Evolutionary conservation across 2,888 invertebrate genomes (phyloP).

Genomic region (Cantharis lateralis): DNA sequence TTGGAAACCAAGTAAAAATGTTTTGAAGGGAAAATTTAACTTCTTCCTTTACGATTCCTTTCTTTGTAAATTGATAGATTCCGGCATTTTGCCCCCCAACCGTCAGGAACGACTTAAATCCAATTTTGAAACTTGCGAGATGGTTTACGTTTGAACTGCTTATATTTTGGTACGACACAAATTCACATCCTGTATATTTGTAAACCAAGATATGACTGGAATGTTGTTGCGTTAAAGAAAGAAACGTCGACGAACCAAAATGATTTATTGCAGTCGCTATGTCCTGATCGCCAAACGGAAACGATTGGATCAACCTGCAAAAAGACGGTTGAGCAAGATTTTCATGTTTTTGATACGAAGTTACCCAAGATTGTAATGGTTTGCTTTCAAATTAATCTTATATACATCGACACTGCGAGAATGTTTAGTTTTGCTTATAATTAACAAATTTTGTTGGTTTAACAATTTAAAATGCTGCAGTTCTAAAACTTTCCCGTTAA

Average conservation of each 20-base stretch:
- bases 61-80: conserved; percentile 46
- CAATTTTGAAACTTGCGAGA: conserved; percentile 49
- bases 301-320: conserved; percentile 45
- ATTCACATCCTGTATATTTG: conserved; percentile 40
- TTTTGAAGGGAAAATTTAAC: conserved; percentile 44
- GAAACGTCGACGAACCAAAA: conserved; percentile 39
- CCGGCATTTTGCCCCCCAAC: conserved; percentile 48
- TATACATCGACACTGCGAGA: conserved; percentile 47
- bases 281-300: conserved; percentile 37
- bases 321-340: background rate
- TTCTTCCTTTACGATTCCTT: conserved; percentile 37
- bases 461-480: conserved; percentile 36
- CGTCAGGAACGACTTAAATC: conserved; percentile 50
- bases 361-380: conserved; percentile 46
- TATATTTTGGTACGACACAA: conserved; percentile 41
- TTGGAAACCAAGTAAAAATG: conserved; percentile 48
- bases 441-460: conserved; percentile 16
- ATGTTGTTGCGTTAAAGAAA: conserved; percentile 33
- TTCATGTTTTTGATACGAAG: background rate
- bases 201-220: conserved; percentile 38
- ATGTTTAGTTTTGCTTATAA: conserved; percentile 32
- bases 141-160: conserved; percentile 40
- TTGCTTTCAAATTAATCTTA: conserved; percentile 42
- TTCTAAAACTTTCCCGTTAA: conserved; percentile 37
- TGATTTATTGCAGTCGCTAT: conserved; percentile 42